phyloP scores from a whole-genome alignment of 2,888 invertebrate species.

The Lobophora halterata region DNA sequence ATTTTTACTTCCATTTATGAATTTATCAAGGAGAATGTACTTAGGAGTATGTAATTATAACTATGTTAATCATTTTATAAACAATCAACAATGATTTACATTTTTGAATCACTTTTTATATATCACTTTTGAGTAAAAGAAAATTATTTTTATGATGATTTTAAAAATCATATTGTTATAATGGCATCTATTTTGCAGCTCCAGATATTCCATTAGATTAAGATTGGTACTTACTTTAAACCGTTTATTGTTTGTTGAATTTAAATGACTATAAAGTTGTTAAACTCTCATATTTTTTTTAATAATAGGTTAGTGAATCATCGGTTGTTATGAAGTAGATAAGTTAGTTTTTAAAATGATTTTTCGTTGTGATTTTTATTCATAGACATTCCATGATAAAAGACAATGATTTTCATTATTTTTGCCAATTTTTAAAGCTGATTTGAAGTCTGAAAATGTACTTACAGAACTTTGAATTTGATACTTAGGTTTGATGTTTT shows the following conservation, averaged over 20 bases:
- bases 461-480: constrained; percentile 45
- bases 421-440: constrained; percentile 66
- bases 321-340: constrained; percentile 50
- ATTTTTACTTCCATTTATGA: constrained; percentile 39
- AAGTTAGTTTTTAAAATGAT: constrained; percentile 30
- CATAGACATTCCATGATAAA: constrained; percentile 70
- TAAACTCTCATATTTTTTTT: constrained; percentile 49
- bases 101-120: constrained; percentile 8
- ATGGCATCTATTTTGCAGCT: constrained; percentile 37
- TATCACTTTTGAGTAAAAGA: neutral
- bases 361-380: constrained; percentile 62
- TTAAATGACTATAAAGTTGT: constrained; percentile 67
- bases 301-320: constrained; percentile 33
- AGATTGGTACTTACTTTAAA: constrained; percentile 30
- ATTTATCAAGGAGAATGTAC: constrained; percentile 27
- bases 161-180: constrained; percentile 26
- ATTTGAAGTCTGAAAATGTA: constrained; percentile 56
- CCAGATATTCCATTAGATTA: constrained; percentile 35
- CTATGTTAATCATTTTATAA: neutral
- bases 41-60: constrained; percentile 7
- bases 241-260: constrained; percentile 43
- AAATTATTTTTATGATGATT: constrained; percentile 16
- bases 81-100: neutral
- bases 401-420: constrained; percentile 58
- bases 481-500: constrained; percentile 50